Percentiles rank a stretch among this genome's conserved stretches.
phyloP scores from a whole-genome alignment of 35 echinoderm and acorn worm species.

The Apostichopus californicus region DNA sequence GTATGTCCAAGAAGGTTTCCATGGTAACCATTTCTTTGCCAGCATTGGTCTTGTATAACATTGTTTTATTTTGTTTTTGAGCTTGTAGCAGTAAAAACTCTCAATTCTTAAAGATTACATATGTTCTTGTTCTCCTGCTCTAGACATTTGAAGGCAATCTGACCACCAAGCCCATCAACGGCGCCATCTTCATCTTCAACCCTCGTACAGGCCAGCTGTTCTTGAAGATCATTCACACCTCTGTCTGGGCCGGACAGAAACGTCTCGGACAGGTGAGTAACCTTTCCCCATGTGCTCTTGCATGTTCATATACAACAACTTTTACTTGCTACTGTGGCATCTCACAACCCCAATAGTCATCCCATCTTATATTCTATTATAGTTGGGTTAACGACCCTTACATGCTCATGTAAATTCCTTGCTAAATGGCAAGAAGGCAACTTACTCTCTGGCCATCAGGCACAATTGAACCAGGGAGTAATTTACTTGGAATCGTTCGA shows the following conservation, averaged over 20 bases:
- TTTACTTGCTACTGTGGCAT: no score
- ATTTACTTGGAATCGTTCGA: no score
- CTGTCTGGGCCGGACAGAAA: conserved; percentile 97
- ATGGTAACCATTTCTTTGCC: background rate
- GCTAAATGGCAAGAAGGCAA: no score
- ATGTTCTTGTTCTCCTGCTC: background rate
- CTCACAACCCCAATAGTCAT: no score
- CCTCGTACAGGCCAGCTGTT: conserved; percentile 98
- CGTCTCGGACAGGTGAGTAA: conserved; percentile 95
- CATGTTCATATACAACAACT: no score
- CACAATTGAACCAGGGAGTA: no score
- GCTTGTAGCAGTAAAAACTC: no score
- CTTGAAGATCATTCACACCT: conserved; percentile 99
- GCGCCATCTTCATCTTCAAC: conserved; percentile 99
- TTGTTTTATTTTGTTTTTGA: no score
- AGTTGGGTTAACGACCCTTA: no score
- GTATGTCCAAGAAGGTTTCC: background rate
- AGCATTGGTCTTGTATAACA: background rate
- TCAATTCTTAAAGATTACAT: background rate
- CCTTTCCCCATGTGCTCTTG: background rate
- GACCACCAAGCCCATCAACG: conserved; percentile 99
- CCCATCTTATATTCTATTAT: no score
- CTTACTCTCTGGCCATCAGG: no score
- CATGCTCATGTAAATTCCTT: no score
- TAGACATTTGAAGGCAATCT: conserved; percentile 99